Evolutionary conservation across 2,113 vertebrate species (phyloP), one percentile per base, ranked within the genome.

Genomic region (Pionites leucogaster): DNA sequence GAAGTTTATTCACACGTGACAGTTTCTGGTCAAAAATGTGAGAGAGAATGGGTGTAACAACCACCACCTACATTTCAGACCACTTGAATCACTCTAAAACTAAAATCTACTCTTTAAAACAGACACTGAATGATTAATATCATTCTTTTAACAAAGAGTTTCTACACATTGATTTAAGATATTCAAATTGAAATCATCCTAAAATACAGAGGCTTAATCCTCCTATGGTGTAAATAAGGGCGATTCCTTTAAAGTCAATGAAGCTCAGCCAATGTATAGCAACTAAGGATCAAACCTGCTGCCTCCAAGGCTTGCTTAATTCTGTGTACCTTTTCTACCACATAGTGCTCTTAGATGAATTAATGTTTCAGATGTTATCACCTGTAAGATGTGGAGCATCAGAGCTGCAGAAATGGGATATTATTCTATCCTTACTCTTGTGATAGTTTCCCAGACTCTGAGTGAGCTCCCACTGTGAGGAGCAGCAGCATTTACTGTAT

Each of bases 281-380:
- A 76, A 50, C 92, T 88, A 69, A 79, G 91, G 64, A 90, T 79
- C 82, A 76, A 89, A 71, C 84, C 93, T 62, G 50, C 70, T 3
- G 22, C 68, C 87, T 94, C 84, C 76, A 15, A 82, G 91, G 91
- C 62, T 93, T 86, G 83, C 93, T 96, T 91, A 96, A 90, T 84
- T 87, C 80, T n/a, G 22, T 63, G 71, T 67, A 35, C 71, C 83
- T 88, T 91, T 93, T 76, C 77, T 76, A 20, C 53, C 68, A 53
- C 64, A 79, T 64, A 53, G 53, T 81, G 69, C 71, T 94, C 87
- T 90, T 72, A 39, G 79, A 42, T 53, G 82, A 82, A 86, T 90
- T 87, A 29, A 20, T 28, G 46, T 57, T 69, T 84, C 59, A 92
- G 92, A 86, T 70, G 55, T 88, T 86, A 17, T 31, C 88, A 96